These are phyloP conservation scores for Battus philenor DNA, from an alignment of 1,140 invertebrate genomes.

Conservation along the genomic window DNA sequence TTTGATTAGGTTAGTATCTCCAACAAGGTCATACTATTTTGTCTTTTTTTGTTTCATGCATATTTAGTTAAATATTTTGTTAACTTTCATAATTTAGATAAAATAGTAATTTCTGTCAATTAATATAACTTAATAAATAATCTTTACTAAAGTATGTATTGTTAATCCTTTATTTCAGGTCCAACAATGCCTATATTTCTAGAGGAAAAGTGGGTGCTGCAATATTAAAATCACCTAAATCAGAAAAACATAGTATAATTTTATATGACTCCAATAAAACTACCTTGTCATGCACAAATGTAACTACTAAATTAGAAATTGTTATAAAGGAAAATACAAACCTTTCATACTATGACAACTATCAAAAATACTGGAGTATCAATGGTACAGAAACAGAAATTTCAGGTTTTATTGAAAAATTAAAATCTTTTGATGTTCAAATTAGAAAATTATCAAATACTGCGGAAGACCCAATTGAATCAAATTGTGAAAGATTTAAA, in stretches of 20 bases:
- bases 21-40: too few species aligned
- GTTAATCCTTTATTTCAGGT: conserved; percentile 29
- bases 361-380: conserved; percentile 53
- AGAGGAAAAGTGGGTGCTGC: conserved; percentile 57
- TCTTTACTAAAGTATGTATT: too few species aligned
- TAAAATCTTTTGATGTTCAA: conserved; percentile 24
- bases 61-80: too few species aligned
- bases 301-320: conserved; percentile 37
- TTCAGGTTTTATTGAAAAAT: conserved; percentile 36
- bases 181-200: conserved; percentile 38
- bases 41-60: too few species aligned
- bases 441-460: conserved; percentile 27
- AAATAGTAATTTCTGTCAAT: too few species aligned
- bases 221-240: conserved; percentile 48
- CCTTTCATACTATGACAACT: conserved; percentile 56
- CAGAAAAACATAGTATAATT: conserved; percentile 40
- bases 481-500: conserved; percentile 18
- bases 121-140: too few species aligned
- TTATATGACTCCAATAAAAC: conserved; percentile 60
- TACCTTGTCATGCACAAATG: conserved; percentile 44
- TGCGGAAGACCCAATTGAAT: conserved; percentile 17
- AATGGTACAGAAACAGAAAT: conserved; percentile 42
- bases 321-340: conserved; percentile 41
- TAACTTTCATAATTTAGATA: too few species aligned
- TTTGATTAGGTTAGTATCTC: too few species aligned